Evolutionary conservation across 1,140 invertebrate species (phyloP).

Genomic region (Hycleus cichorii): DNA sequence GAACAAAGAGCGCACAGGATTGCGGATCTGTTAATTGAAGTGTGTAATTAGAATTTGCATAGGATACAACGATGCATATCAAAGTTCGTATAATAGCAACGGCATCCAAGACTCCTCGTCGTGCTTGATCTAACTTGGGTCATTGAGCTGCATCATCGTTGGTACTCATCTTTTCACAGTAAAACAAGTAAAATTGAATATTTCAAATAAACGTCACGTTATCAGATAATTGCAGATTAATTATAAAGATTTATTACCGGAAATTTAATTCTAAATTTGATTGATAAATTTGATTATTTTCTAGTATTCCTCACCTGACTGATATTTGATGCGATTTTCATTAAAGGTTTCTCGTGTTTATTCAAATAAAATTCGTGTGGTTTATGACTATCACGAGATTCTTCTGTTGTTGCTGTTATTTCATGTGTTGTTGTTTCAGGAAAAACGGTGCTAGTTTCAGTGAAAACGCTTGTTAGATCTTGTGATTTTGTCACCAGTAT

Average conservation of each 20-base stretch:
- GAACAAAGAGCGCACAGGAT: slow-evolving; percentile 8
- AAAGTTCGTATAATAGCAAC: slow-evolving; percentile 25
- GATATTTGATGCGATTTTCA: slow-evolving; percentile 48
- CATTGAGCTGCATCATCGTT: slow-evolving; percentile 18
- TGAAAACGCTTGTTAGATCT: background rate
- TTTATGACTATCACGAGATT: slow-evolving; percentile 44
- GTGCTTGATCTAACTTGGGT: slow-evolving; percentile 29
- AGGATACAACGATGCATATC: slow-evolving; percentile 30
- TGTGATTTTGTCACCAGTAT: background rate
- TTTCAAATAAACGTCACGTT: background rate
- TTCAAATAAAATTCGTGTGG: slow-evolving; percentile 36
- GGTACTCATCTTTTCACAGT: too few species aligned
- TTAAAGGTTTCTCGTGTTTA: slow-evolving; percentile 45
- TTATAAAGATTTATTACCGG: background rate
- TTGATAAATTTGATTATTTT: too few species aligned
- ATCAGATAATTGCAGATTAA: background rate
- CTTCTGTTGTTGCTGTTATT: slow-evolving; percentile 40
- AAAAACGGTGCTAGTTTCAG: slow-evolving; percentile 19
- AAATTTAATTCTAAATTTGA: too few species aligned
- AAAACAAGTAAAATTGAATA: background rate
- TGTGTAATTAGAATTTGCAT: slow-evolving; percentile 35
- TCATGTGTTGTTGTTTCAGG: slow-evolving; percentile 33
- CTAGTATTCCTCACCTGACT: slow-evolving; percentile 44
- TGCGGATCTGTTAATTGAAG: slow-evolving; percentile 32
- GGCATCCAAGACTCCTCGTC: slow-evolving; percentile 15